A percentile compares a stretch with the other conserved stretches of the same genome.
Conservation (phyloP, 2,888 invertebrate genomes). For the Alloplasta piceator region DNA sequence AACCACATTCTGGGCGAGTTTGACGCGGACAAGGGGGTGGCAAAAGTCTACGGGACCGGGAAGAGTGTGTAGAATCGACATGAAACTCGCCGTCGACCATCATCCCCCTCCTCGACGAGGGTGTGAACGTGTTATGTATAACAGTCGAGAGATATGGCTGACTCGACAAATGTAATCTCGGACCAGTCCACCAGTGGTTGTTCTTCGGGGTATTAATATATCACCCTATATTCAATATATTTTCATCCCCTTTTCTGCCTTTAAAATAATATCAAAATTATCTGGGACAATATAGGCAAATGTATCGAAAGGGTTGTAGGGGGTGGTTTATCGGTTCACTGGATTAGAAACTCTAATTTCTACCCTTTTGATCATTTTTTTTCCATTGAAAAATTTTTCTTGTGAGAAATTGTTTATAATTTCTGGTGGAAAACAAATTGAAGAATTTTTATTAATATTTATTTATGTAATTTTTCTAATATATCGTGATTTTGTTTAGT, state of each 20-base stretch:
- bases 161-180: constrained; percentile 78
- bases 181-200: constrained; percentile 69
- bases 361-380: neutral
- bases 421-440: too few relatives aligned
- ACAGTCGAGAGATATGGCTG: constrained; percentile 68
- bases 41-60: constrained; percentile 58
- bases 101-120: constrained; percentile 40
- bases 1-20: constrained; percentile 59
- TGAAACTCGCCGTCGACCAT: constrained; percentile 69
- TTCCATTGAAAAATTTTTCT: neutral
- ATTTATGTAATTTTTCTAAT: too few relatives aligned
- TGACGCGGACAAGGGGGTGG: constrained; percentile 40
- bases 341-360: neutral
- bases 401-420: too few relatives aligned
- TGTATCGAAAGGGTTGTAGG: neutral
- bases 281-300: neutral
- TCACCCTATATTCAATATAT: constrained; percentile 3
- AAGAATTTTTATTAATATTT: too few relatives aligned
- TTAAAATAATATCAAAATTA: too few relatives aligned
- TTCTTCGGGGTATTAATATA: constrained; percentile 64
- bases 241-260: too few relatives aligned
- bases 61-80: constrained; percentile 72
- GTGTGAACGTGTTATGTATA: constrained; percentile 44
- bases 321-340: neutral
- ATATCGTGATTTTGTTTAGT: too few relatives aligned